phyloP scores from a whole-genome alignment of 2,113 vertebrate species.

The Suricata suricatta region DNA sequence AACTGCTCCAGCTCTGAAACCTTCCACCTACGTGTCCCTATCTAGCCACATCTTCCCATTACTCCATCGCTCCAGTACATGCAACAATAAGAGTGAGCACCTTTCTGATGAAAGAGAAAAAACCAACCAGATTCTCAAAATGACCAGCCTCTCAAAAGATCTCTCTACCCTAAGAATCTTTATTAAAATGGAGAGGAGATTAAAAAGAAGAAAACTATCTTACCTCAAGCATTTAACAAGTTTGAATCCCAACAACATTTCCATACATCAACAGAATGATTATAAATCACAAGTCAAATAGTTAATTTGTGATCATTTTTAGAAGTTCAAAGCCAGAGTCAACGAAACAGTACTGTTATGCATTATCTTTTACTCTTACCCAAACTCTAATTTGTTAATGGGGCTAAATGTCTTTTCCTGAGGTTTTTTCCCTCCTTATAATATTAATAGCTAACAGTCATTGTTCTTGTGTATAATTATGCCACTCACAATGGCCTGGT shows the following conservation, averaged over 20 bases:
- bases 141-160: not conserved
- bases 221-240: constrained; percentile 46
- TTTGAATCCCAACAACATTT: constrained; percentile 56
- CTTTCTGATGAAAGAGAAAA: not conserved
- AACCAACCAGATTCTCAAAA: not conserved
- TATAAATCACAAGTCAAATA: constrained; percentile 18
- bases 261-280: not conserved
- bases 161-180: constrained; percentile 7
- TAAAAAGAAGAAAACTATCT: constrained; percentile 26
- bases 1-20: constrained; percentile 41
- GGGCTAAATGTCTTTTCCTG: constrained; percentile 8
- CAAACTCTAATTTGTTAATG: constrained; percentile 8
- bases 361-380: not conserved
- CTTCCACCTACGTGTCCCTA: not conserved
- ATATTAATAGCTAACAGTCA: not conserved
- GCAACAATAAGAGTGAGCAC: not conserved
- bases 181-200: constrained; percentile 11
- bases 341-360: not conserved
- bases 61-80: not conserved
- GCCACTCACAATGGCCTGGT: not conserved
- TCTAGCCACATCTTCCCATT: constrained; percentile 7
- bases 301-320: constrained; percentile 19
- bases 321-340: constrained; percentile 46
- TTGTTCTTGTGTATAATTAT: not conserved
- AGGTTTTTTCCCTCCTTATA: not conserved